Evolutionary conservation across 1,140 invertebrate species (phyloP).

Genomic region (Hyles vespertilio): DNA sequence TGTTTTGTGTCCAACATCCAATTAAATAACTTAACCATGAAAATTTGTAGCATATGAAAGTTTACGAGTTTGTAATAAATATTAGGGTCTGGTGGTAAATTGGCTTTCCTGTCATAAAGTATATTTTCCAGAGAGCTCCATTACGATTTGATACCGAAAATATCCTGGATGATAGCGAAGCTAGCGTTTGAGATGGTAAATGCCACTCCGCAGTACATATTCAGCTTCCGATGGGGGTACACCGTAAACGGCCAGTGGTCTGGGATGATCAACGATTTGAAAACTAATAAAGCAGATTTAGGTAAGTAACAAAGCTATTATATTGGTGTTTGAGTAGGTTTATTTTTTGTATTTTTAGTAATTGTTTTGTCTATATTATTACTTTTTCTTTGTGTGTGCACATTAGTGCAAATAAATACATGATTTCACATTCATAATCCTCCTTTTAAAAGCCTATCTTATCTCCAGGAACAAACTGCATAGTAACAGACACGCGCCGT

Average conservation of each 20-base stretch:
- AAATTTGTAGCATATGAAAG: too few species aligned
- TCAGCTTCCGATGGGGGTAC: conserved; percentile 53
- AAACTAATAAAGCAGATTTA: conserved; percentile 73
- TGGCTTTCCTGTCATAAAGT: too few species aligned
- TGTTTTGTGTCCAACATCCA: too few species aligned
- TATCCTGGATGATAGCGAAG: conserved; percentile 38
- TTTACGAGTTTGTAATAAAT: too few species aligned
- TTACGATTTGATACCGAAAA: conserved; percentile 40
- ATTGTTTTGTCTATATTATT: too few species aligned
- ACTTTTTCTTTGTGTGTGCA: too few species aligned
- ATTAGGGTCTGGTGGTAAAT: too few species aligned
- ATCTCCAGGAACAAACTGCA: conserved; percentile 45
- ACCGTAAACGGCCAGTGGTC: conserved; percentile 45
- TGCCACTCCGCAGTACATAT: conserved; percentile 45
- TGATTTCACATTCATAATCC: too few species aligned
- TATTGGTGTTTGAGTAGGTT: too few species aligned
- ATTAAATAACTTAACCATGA: too few species aligned
- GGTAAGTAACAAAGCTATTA: conserved; percentile 33
- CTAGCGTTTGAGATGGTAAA: conserved; percentile 49
- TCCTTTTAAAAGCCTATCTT: not conserved
- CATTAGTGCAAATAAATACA: too few species aligned
- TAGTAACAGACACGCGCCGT: conserved; percentile 28
- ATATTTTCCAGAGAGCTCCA: conserved; percentile 34
- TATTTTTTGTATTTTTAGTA: too few species aligned
- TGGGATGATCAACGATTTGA: conserved; percentile 67